Percentiles rank a stretch among this genome's conserved stretches.
Conservation (phyloP, 30 jellyfish, hydroid and myxozoan species). For the Pseudorhiza aurosa region DNA sequence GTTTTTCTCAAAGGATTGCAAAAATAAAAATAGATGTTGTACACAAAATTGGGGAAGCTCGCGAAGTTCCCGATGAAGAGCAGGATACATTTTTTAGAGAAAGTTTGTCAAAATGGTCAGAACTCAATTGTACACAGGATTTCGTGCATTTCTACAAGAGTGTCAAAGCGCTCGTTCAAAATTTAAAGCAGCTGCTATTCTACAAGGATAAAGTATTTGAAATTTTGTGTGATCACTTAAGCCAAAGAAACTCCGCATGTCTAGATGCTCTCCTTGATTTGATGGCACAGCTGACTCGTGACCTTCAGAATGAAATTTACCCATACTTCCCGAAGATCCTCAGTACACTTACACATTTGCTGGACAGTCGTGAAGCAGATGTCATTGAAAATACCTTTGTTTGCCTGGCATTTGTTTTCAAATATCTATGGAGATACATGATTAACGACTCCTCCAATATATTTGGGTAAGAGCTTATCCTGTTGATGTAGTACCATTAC, state of each 20-base stretch:
- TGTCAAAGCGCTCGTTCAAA: conserved; percentile 55
- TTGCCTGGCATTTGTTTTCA: conserved; percentile 81
- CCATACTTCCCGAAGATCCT: conserved; percentile 72
- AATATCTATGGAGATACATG: conserved; percentile 85
- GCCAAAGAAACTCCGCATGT: conserved; percentile 42
- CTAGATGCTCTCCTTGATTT: conserved; percentile 83
- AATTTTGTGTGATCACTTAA: conserved; percentile 46
- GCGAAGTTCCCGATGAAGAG: conserved; percentile 81
- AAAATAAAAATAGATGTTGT: conserved; percentile 75
- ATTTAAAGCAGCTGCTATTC: conserved; percentile 71
- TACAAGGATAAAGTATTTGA: conserved; percentile 71
- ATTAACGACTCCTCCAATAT: conserved; percentile 52
- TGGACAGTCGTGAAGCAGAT: conserved; percentile 67
- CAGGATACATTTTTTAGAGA: conserved; percentile 91
- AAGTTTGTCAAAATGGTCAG: conserved; percentile 77
- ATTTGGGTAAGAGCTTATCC: conserved; percentile 63
- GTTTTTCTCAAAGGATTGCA: conserved; percentile 76
- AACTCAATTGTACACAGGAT: conserved; percentile 81
- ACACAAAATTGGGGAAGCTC: conserved; percentile 61
- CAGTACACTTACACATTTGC: conserved; percentile 7
- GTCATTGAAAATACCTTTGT: conserved; percentile 76
- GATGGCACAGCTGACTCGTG: conserved; percentile 79
- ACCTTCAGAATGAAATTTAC: conserved; percentile 70
- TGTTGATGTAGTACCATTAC: too few species aligned
- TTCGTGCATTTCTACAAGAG: conserved; percentile 54